phyloP scores from a whole-genome alignment of 2,113 vertebrate species.

The Pelecanoides urinatrix region DNA sequence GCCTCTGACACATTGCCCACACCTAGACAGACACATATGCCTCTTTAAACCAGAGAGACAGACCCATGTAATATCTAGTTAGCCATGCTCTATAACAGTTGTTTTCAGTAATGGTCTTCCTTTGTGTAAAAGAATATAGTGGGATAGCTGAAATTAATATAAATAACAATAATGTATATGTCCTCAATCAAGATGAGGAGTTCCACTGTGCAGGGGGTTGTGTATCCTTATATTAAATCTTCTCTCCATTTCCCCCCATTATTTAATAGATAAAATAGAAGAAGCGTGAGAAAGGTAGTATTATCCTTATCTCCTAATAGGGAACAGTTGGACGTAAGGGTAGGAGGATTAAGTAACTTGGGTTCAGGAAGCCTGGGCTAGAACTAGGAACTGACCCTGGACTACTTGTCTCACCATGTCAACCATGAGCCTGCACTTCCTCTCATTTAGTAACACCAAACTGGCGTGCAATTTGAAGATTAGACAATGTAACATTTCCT shows the following conservation, averaged over 20 bases:
- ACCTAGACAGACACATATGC: background rate
- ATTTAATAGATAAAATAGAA: background rate
- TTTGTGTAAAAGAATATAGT: background rate
- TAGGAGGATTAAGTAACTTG: background rate
- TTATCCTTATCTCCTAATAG: background rate
- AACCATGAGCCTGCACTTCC: background rate
- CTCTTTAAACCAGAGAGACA: background rate
- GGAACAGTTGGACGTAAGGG: background rate
- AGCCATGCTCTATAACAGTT: background rate
- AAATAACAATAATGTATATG: background rate
- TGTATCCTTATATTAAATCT: background rate
- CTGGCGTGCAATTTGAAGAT: background rate
- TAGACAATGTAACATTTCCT: background rate
- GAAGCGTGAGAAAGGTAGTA: background rate
- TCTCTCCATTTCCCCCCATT: background rate
- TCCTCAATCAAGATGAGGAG: background rate
- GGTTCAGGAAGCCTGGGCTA: background rate
- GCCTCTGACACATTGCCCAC: background rate
- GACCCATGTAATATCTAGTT: background rate
- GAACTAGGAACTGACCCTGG: background rate
- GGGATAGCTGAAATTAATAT: background rate
- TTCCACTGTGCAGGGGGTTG: background rate
- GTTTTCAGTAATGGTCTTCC: background rate
- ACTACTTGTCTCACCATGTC: background rate
- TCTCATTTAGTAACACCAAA: background rate